Evolutionary conservation across 1,140 invertebrate species (phyloP).

Genomic region (Solenopsis fugax): DNA sequence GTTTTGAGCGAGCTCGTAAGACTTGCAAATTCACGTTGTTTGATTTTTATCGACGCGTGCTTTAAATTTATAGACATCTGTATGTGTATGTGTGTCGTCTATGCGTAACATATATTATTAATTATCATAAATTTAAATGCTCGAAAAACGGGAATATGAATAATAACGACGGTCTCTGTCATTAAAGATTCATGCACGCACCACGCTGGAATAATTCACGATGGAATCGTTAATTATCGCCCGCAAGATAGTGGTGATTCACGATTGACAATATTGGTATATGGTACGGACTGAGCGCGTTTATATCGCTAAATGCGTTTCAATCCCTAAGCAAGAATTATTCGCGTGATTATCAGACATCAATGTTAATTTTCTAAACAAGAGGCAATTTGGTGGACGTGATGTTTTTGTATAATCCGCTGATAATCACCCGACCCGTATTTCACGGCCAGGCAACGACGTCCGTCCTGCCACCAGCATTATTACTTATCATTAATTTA

Average conservation of each 20-base stretch:
- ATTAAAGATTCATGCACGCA: slow-evolving; percentile 13
- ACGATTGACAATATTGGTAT: background rate
- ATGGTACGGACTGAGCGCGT: background rate
- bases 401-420: slow-evolving; percentile 32
- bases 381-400: background rate
- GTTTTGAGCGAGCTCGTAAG: slow-evolving; percentile 7
- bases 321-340: background rate
- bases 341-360: background rate
- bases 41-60: background rate
- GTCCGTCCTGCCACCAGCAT: slow-evolving; percentile 54
- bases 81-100: background rate
- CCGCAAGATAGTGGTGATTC: background rate
- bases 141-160: background rate
- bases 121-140: slow-evolving; percentile 41
- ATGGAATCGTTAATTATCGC: background rate
- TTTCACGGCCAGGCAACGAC: slow-evolving; percentile 59
- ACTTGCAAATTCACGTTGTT: slow-evolving; percentile 13
- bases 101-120: slow-evolving; percentile 42
- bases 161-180: background rate
- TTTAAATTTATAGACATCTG: background rate
- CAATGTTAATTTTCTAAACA: background rate
- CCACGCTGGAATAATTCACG: slow-evolving; percentile 17
- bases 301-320: background rate
- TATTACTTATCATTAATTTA: slow-evolving; percentile 79
- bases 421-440: slow-evolving; percentile 50